Percentiles rank a stretch among this genome's conserved stretches.
These are phyloP conservation scores for Crotalus tigris DNA, from an alignment of 2,113 vertebrate species.

Conservation along the genomic window DNA sequence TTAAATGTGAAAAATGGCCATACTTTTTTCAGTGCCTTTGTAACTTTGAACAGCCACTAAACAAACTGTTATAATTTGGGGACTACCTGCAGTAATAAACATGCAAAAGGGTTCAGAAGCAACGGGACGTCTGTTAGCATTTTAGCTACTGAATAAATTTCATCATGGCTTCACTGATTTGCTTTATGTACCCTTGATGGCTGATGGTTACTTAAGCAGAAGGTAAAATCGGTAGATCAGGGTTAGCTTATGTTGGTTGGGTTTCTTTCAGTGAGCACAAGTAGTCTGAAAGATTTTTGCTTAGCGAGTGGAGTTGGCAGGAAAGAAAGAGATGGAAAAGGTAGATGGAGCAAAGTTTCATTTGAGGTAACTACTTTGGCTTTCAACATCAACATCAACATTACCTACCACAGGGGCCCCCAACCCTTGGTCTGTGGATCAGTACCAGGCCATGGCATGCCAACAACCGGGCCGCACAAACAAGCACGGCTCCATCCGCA, in stretches of 20 bases:
- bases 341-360: not conserved
- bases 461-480: too few species aligned
- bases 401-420: too few species aligned
- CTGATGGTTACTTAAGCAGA: not conserved
- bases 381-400: not conserved
- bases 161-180: not conserved
- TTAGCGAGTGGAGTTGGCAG: not conserved
- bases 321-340: not conserved
- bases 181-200: not conserved
- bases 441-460: too few species aligned
- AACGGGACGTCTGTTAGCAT: not conserved
- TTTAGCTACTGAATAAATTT: not conserved
- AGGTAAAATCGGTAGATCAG: not conserved
- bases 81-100: not conserved
- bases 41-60: not conserved
- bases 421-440: too few species aligned
- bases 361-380: not conserved
- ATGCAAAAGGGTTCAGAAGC: not conserved
- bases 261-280: fast-evolving
- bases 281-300: not conserved
- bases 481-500: too few species aligned
- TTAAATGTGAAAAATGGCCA: not conserved
- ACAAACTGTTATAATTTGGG: not conserved
- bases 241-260: not conserved
- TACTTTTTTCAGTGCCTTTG: not conserved